phyloP scores from a whole-genome alignment of 2,888 invertebrate species.

The Eristalinus sepulchralis region DNA sequence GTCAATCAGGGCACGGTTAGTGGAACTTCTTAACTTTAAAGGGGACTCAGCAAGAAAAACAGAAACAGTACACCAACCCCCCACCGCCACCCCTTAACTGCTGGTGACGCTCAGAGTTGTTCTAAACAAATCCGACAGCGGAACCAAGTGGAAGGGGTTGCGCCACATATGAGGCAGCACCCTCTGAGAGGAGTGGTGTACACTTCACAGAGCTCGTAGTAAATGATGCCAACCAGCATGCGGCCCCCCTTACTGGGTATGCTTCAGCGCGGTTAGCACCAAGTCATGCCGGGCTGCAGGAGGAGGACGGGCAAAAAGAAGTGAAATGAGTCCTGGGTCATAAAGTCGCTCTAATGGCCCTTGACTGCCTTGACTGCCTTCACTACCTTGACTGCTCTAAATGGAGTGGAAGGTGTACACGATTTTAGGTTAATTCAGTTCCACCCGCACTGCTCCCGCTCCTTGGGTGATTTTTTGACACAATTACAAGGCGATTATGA shows the following conservation, averaged over 20 bases:
- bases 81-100: neutral
- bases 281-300: neutral
- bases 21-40: slow-evolving; percentile 60
- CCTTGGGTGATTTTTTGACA: slow-evolving; percentile 2
- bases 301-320: neutral
- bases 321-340: neutral
- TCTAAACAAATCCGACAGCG: slow-evolving; percentile 10
- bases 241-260: neutral
- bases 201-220: neutral
- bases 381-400: neutral
- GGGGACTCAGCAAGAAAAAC: neutral
- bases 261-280: neutral
- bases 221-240: neutral
- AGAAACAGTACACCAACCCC: neutral
- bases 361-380: neutral
- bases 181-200: neutral
- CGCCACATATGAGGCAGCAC: neutral
- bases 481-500: slow-evolving; percentile 27
- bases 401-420: neutral
- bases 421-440: neutral
- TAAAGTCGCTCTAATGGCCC: slow-evolving; percentile 7
- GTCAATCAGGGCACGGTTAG: neutral
- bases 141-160: neutral
- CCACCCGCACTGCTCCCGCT: neutral
- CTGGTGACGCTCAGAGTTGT: neutral